Conservation (phyloP, 2,113 vertebrate genomes). For the Eidolon helvum region DNA sequence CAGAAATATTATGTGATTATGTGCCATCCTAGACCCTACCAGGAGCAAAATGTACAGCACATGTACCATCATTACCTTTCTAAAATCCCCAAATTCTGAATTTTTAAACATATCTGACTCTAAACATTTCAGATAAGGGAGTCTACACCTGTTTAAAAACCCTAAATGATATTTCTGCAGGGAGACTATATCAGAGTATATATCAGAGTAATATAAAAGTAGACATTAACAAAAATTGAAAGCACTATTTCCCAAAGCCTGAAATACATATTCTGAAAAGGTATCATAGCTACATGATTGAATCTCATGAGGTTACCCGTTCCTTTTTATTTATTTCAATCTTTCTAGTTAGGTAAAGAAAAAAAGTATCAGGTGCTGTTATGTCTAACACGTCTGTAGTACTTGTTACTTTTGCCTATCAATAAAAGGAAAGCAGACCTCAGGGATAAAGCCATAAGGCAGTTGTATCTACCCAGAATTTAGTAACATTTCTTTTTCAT, state of each 20-base stretch:
- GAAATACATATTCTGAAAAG: background rate
- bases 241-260: background rate
- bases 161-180: background rate
- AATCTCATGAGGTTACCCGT: background rate
- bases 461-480: background rate
- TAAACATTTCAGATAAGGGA: background rate
- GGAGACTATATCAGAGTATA: background rate
- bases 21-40: background rate
- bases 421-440: background rate
- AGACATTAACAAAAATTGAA: background rate
- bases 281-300: background rate
- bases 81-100: background rate
- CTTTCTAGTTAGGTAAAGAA: background rate
- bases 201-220: background rate
- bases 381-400: background rate
- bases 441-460: background rate
- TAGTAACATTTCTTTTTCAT: background rate
- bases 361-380: background rate
- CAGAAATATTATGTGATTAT: background rate
- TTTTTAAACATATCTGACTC: background rate
- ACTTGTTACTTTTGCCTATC: background rate
- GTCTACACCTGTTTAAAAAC: background rate
- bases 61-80: background rate
- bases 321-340: slow-evolving; percentile 32
- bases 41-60: background rate